Base-by-base conservation (phyloP, 2,797 vertebrate species). In the Tangara arthus region DNA sequence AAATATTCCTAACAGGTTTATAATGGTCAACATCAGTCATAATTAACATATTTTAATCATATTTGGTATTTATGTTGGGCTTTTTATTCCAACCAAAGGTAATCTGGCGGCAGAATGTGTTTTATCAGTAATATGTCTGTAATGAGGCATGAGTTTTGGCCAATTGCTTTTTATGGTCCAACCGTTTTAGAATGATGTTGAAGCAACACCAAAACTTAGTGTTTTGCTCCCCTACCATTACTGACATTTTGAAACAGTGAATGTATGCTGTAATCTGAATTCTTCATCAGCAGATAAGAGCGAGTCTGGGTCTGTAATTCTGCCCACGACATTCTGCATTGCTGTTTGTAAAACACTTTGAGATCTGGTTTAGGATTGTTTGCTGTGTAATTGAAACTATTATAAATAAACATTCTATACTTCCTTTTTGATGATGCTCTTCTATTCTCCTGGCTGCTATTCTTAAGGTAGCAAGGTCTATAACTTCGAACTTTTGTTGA, bases 341-440 rank as follows among this genome's bases (percentile, higher is more conserved):
- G 42, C 55, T 88, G 49, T 90, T 93, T 94, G 80, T 95, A 94
- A 81, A 94, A 73, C 46, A 35, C 21, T 70, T 57, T 50, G 46
- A 81, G 53, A 94, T 83, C 44, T 78, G 61, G 75, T 83, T 95
- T 81, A 83, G 72, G 46, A 53, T 89, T 42, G 19, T 71, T 93
- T 71, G 39, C 57, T 92, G 30, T 95, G 61, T 90, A 92, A 88
- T 81, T 55, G 42, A 86, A 81, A 72, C n/a, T 50, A 46, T 53
- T 81, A 53, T 42, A 90, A 96, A 94, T 94, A 95, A 96, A 96
- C 50, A 46, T 76, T 88, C 49, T 68, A 5, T 90, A 39, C 79
- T 93, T 81, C 70, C 27, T 81, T 94, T 93, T 89, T 81, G 68
- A 75, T 68, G 3, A 49, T 68, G 37, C 32, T 88, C 24, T 93